These are phyloP conservation scores for Drosophila ogumai DNA, from an alignment of 1,140 invertebrate species.

Conservation along the genomic window DNA sequence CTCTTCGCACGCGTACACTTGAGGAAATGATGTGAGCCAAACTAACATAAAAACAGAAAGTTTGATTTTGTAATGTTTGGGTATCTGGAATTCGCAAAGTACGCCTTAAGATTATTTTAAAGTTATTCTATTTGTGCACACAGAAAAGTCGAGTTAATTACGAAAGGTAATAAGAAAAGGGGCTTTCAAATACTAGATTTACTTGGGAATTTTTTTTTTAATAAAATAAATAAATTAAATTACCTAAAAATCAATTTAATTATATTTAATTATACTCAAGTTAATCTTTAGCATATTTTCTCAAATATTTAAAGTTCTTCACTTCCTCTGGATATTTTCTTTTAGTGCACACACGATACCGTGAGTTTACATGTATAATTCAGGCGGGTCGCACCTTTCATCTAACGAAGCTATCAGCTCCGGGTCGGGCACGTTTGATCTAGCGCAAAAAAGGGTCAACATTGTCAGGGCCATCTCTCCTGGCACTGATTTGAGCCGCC, in stretches of 20 bases:
- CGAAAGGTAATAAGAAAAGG: too few species aligned
- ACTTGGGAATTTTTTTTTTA: too few species aligned
- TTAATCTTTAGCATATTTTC: neutral
- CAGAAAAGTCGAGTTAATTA: neutral
- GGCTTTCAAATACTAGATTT: too few species aligned
- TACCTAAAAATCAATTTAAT: too few species aligned
- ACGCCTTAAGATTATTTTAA: neutral
- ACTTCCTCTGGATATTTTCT: neutral
- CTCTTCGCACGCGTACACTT: conserved; percentile 13
- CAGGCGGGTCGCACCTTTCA: conserved; percentile 59
- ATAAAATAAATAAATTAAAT: too few species aligned
- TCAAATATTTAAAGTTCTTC: neutral
- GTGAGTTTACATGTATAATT: conserved; percentile 73
- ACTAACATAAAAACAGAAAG: neutral
- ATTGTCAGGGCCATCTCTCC: conserved; percentile 45
- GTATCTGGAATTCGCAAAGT: neutral
- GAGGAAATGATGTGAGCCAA: neutral
- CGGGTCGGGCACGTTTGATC: conserved; percentile 46
- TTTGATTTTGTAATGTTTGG: neutral
- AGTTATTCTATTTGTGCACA: neutral
- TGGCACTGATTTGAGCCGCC: conserved; percentile 65
- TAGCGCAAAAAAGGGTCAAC: conserved; percentile 69
- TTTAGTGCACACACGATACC: conserved; percentile 1
- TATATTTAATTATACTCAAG: neutral
- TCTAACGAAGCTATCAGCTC: conserved; percentile 38